Base-by-base conservation (phyloP, 2,113 vertebrate species). In the Potamarius usumacintae region DNA sequence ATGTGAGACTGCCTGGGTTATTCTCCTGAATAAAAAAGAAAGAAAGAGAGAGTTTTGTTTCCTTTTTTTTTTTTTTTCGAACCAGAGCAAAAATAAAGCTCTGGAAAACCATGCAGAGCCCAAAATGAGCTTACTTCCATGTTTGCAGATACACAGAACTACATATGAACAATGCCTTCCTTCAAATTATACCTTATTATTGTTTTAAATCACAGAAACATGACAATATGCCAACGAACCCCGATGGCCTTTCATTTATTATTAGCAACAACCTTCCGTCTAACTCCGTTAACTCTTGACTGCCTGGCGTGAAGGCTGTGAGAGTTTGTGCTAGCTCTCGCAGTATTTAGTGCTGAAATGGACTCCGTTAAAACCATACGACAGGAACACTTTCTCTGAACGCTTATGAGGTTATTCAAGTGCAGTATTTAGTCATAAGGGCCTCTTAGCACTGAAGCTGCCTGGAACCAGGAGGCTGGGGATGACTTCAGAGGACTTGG, bases 1-100 rank as follows among this genome's bases (percentile, higher is more conserved):
- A 96, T 0, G 95, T 92, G 93, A 96, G 93, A 95, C 92, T 95
- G 94, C 94, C 95, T 94, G 94, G 94, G 94, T 92, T 95, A 94
- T 93, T 94, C 92, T 96, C 96, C 96, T 96, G 94, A 95, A 95
- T 91, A 93, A 92, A 96, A 92, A 96, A n/a, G n/a, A 94, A 12
- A 94, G 27, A 63, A 22, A n/a, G 17, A 60, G 58, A 93, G 95
- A 94, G 95, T 42, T 42, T 2, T 42, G 42, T 42, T 42, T 42
- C 42, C 42, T 42, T 42, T 42, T 42, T 3, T 42, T n/a, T n/a
- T 34, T 34, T 34, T 42, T 42, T 42, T 42, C 42, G 4, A 42
- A 74, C 17, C 53, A 83, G 85, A 30, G 88, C 25, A 72, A 55
- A 48, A 67, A 87, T 8, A 85, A n/a, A 79, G 25, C 50, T 78